These are phyloP conservation scores for Pseudorectes ferrugineus DNA, from an alignment of 2,113 vertebrate genomes.

Conservation along the genomic window DNA sequence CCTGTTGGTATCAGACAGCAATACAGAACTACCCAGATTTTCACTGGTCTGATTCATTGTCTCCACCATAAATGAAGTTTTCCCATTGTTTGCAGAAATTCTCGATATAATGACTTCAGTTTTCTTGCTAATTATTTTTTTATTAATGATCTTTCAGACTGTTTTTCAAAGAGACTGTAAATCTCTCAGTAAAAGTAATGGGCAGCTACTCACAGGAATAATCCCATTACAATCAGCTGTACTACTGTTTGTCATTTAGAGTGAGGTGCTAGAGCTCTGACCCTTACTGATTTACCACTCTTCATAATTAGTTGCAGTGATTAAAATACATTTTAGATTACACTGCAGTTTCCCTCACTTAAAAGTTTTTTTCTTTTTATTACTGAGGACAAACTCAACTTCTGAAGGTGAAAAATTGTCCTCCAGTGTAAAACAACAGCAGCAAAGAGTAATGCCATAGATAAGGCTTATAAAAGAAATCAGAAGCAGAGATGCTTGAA, in stretches of 20 bases:
- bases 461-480: neutral
- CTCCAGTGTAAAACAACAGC: neutral
- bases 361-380: neutral
- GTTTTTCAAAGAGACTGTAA: constrained; percentile 36
- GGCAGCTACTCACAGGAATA: constrained; percentile 30
- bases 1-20: neutral
- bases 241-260: constrained; percentile 23
- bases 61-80: neutral
- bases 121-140: constrained; percentile 44
- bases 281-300: constrained; percentile 56
- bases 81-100: constrained; percentile 32
- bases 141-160: constrained; percentile 32
- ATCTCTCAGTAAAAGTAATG: constrained; percentile 36
- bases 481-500: neutral
- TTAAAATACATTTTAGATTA: constrained; percentile 61
- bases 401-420: neutral
- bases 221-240: constrained; percentile 32
- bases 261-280: constrained; percentile 15
- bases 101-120: neutral
- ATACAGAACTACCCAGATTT: neutral
- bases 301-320: constrained; percentile 58
- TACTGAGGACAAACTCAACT: neutral
- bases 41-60: neutral
- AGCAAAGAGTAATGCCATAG: neutral
- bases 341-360: constrained; percentile 7